Evolutionary conservation across 92 coral and sea anemone genomes (phyloP), one percentile per base, ranked within the genome.

Genomic region (Siderastrea radians): DNA sequence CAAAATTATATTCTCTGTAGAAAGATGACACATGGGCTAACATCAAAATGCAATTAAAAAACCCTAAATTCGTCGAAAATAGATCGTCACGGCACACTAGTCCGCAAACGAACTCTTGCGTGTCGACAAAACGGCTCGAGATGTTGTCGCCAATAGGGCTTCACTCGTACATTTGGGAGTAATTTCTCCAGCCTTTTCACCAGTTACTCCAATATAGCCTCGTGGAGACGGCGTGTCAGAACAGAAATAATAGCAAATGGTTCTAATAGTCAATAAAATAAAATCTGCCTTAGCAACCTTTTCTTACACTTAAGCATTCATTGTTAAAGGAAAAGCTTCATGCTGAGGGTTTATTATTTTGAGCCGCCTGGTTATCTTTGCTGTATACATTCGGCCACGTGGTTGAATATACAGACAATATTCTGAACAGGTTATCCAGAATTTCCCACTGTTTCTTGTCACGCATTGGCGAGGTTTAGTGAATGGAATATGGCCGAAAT

Each of bases 221-320:
- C 86, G 64, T 55, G 62, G n/a, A 45, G 11, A 46, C 38, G n/a
- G 77, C 86, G 66, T 54, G 78, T 46, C 64, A 44, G 12, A 6
- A 10, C 5, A 49, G 9, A 6, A 49, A 13, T 7, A 3, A 1
- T 0, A 7, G 15, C 84, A 38, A 26, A 44, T 54, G 15, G 47
- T 11, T 19, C 26, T 54, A 15, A 75, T 53, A 5, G 51, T 43
- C 1, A 48, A 45, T 44, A 52, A 49, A 61, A 45, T 60, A 70
- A 3, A 55, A 48, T 16, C 54, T 59, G 65, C 78, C 63, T 58
- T 15, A 4, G 78, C 78, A 82, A 82, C 78, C 78, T 46, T 52
- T 43, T 45, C 17, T 5, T 72, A 53, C 14, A 51, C 51, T 26
- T 7, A n/a, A 51, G 60, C 44, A 78, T 51, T 61, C 52, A 78